These are phyloP conservation scores for Anticlea derivata DNA, from an alignment of 2,888 invertebrate species.

Conservation along the genomic window DNA sequence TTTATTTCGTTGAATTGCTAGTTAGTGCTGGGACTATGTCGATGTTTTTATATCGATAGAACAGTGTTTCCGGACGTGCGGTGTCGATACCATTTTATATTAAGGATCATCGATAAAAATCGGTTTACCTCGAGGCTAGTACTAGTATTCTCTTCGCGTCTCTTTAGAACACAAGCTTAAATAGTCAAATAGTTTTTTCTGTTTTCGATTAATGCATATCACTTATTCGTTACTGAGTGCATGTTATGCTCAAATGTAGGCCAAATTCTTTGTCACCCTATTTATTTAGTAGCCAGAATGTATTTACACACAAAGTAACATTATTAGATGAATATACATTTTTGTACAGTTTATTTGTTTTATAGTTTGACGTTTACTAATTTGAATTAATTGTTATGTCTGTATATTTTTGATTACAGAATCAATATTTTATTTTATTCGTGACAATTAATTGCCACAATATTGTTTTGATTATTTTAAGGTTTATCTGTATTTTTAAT, in stretches of 20 bases:
- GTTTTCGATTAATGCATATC: slow-evolving; percentile 46
- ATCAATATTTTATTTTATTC: slow-evolving; percentile 48
- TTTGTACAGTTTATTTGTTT: slow-evolving; percentile 30
- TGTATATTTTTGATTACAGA: slow-evolving; percentile 76
- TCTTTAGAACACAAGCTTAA: slow-evolving; percentile 42
- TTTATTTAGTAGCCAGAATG: slow-evolving; percentile 36
- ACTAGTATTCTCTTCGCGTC: slow-evolving; percentile 44
- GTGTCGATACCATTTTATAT: slow-evolving; percentile 67
- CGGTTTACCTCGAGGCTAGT: slow-evolving; percentile 63
- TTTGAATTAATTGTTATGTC: slow-evolving; percentile 52
- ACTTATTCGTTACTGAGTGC: slow-evolving; percentile 37
- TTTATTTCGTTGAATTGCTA: slow-evolving; percentile 24
- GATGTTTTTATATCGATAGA: slow-evolving; percentile 29
- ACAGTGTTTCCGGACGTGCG: slow-evolving; percentile 37
- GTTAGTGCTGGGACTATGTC: slow-evolving; percentile 19
- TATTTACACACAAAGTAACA: slow-evolving; percentile 28
- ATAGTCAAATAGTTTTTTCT: slow-evolving; percentile 17
- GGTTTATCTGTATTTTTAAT: slow-evolving; percentile 40
- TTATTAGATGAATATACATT: slow-evolving; percentile 27
- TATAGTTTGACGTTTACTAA: slow-evolving; percentile 35
- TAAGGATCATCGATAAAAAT: slow-evolving; percentile 71
- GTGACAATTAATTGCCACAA: slow-evolving; percentile 40
- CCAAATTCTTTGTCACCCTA: slow-evolving; percentile 47
- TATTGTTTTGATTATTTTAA: slow-evolving; percentile 32
- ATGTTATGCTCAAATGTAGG: slow-evolving; percentile 59